Percentiles rank a stretch among this genome's conserved stretches.
Evolutionary conservation across 2,888 invertebrate genomes (phyloP).

Genomic region (Eudasyphora cyanicolor): DNA sequence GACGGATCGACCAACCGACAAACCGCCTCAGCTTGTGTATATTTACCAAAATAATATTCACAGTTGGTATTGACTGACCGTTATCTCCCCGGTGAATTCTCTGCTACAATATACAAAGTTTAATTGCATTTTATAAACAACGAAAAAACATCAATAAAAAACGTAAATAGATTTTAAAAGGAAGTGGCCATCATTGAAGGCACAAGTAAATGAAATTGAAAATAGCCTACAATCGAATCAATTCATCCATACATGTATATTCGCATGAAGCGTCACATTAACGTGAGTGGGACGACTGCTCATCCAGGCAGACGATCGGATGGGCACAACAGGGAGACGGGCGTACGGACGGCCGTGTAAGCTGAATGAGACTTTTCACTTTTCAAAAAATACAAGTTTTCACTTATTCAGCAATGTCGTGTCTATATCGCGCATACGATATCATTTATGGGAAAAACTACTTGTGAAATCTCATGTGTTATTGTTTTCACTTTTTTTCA

Average conservation of each 20-base stretch:
- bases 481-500: not conserved
- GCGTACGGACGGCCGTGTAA: not conserved
- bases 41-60: too few species aligned
- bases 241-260: too few species aligned
- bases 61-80: too few species aligned
- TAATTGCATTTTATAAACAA: constrained; percentile 5
- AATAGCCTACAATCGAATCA: not conserved
- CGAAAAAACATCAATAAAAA: not conserved
- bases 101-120: not conserved
- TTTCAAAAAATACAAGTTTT: constrained; percentile 9
- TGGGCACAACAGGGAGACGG: too few species aligned
- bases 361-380: not conserved
- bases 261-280: not conserved
- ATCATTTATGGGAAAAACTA: constrained; percentile 22
- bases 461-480: not conserved
- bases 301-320: too few species aligned
- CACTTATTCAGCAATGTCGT: not conserved
- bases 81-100: not conserved
- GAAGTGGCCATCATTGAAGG: not conserved
- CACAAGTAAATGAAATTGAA: too few species aligned
- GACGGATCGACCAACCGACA: too few species aligned
- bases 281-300: too few species aligned
- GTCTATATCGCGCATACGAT: not conserved
- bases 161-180: not conserved
- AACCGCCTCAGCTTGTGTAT: too few species aligned